Percentiles rank a stretch among this genome's conserved stretches.
These are phyloP conservation scores for Eueremaeus valkanovi DNA, from an alignment of 2,888 invertebrate genomes.

Conservation along the genomic window DNA sequence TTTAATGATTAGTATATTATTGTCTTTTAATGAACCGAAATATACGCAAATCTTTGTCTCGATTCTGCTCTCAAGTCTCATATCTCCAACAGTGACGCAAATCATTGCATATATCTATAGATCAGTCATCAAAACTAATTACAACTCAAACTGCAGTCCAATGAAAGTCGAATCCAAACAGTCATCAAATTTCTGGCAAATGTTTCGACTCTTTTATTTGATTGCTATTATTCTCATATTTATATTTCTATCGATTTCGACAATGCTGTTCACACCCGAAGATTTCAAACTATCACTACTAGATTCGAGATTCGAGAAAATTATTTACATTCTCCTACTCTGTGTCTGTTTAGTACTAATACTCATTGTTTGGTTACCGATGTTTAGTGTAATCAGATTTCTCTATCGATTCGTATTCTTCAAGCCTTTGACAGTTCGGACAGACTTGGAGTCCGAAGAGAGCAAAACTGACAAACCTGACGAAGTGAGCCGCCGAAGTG, in stretches of 20 bases:
- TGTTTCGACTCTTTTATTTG: not conserved
- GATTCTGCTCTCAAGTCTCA: not conserved
- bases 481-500: too few relatives aligned
- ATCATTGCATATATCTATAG: not conserved
- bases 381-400: slow-evolving; percentile 5
- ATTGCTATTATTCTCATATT: not conserved
- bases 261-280: not conserved
- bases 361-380: not conserved
- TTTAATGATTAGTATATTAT: not conserved
- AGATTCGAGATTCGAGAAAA: not conserved
- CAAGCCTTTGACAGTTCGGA: not conserved
- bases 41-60: too few relatives aligned
- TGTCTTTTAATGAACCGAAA: not conserved
- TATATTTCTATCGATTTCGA: not conserved
- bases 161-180: not conserved
- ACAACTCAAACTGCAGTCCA: slow-evolving; percentile 1
- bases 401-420: not conserved
- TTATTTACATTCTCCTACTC: not conserved
- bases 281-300: not conserved
- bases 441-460: not conserved
- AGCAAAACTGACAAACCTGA: not conserved
- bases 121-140: not conserved
- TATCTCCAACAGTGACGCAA: not conserved
- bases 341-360: not conserved
- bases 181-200: not conserved